Evolutionary conservation across 2,797 vertebrate genomes (phyloP).

Genomic region (Brachyalestes nurse): DNA sequence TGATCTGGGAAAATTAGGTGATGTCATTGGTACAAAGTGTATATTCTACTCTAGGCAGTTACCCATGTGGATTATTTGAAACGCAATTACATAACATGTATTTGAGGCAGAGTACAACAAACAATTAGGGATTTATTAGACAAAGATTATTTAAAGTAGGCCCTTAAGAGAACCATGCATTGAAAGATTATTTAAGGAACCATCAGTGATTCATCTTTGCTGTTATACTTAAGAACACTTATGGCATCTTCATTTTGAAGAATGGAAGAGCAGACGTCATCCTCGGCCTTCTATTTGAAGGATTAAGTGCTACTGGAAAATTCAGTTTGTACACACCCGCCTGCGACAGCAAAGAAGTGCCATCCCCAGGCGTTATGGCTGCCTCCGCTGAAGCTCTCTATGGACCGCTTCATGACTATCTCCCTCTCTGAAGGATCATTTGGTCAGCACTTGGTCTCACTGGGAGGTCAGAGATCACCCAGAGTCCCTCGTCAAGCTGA

Average conservation of each 20-base stretch:
- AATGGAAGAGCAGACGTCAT: conserved; percentile 5
- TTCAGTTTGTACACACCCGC: conserved; percentile 38
- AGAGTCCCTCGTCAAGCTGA: conserved; percentile 85
- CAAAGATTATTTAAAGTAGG: too few species aligned
- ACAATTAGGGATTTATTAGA: too few species aligned
- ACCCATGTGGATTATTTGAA: background rate
- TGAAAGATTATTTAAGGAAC: background rate
- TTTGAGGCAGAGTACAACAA: background rate
- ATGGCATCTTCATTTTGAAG: background rate
- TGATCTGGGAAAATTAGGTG: background rate
- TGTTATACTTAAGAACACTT: background rate
- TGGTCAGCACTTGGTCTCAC: conserved; percentile 87
- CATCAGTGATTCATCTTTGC: background rate
- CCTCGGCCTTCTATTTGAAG: conserved; percentile 3
- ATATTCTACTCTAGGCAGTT: background rate
- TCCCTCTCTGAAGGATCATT: conserved; percentile 88
- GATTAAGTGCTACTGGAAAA: conserved; percentile 50
- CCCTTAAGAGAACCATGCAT: background rate
- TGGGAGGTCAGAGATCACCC: conserved; percentile 86
- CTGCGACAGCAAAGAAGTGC: conserved; percentile 8
- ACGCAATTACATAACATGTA: background rate
- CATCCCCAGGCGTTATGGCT: conserved; percentile 5
- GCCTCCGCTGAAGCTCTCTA: conserved; percentile 43
- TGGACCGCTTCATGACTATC: conserved; percentile 77
- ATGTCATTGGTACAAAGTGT: background rate